Evolutionary conservation across 2,797 vertebrate species (phyloP), one percentile per base, ranked within the genome.

Genomic region (Halcyon badia): DNA sequence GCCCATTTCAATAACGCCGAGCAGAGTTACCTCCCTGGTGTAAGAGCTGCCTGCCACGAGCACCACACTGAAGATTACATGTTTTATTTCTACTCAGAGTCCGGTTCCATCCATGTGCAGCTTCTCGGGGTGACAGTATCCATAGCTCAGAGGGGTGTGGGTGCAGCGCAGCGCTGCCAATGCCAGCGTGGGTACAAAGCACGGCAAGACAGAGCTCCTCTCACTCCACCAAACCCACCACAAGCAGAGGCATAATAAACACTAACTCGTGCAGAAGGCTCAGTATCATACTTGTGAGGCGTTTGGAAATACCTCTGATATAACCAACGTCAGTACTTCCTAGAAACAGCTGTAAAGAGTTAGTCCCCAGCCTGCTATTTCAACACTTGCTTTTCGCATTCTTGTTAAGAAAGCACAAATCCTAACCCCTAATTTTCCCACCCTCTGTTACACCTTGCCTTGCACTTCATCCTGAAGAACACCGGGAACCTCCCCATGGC

Each of bases 181-280:
- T 11, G 18, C 31, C 56, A 31, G 5, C 49, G 14, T 3, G 14
- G 35, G 24, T 26, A 26, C 46, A 62, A 69, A 61, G n/a, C n/a
- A 17, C 22, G 26, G 79, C 35, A 83, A 31, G 73, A 4, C n/a
- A 25, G 56, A 57, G 54, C 81, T 83, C 15, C 31, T 58, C 28
- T 33, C 39, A 22, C 72, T 31, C 41, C 62, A 41, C 28, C 71
- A 60, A 51, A 77, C 31, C 19, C 81, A 71, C 14, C 33, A 11
- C 2, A 0, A 1, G 2, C 3, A 0, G 28, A 51, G 15, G 35
- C 20, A 5, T 11, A 30, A n/a, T 1, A 31, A 75, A 31, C 78
- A 49, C 30, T 7, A 17, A 5, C 19, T 42, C 1, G 1, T 31
- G 48, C 42, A 37, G 64, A 65, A 52, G 0, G 5, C 19, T 58